Conservation (phyloP, 2,888 invertebrate species). For the Hemistola chrysoprasaria region DNA sequence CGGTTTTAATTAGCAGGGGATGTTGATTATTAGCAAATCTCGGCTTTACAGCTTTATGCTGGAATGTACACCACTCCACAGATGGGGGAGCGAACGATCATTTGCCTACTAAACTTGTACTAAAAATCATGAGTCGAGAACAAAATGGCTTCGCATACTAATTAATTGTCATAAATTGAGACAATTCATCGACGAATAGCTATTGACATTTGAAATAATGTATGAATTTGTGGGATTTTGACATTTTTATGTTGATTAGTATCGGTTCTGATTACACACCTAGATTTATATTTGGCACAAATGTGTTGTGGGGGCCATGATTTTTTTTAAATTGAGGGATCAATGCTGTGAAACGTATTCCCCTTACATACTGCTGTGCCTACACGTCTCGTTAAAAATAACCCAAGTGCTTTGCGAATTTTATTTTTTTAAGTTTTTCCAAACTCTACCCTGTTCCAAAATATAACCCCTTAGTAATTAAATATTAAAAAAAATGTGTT, state of each 20-base stretch:
- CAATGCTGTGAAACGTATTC: no score
- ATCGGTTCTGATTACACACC: constrained; percentile 24
- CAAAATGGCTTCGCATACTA: constrained; percentile 14
- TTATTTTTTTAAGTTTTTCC: no score
- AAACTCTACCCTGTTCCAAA: no score
- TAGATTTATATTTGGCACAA: constrained; percentile 15
- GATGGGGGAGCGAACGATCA: constrained; percentile 45
- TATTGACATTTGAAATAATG: constrained; percentile 35
- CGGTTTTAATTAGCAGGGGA: constrained; percentile 80
- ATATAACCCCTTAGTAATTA: no score
- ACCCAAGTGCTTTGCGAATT: no score
- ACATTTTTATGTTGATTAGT: constrained; percentile 33
- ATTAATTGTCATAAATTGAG: constrained; percentile 22
- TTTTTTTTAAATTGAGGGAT: background rate
- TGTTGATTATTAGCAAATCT: constrained; percentile 75
- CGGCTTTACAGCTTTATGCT: constrained; percentile 65
- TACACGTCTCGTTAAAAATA: no score
- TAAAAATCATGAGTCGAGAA: constrained; percentile 19
- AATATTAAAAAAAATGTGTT: no score
- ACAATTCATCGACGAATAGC: constrained; percentile 26
- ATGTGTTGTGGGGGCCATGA: constrained; percentile 2
- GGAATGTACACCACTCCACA: constrained; percentile 67
- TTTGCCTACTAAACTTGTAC: constrained; percentile 17
- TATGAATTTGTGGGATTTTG: constrained; percentile 28
- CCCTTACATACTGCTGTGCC: no score